Conservation (phyloP, 2,113 vertebrate species). For the Hiodon alosoides region DNA sequence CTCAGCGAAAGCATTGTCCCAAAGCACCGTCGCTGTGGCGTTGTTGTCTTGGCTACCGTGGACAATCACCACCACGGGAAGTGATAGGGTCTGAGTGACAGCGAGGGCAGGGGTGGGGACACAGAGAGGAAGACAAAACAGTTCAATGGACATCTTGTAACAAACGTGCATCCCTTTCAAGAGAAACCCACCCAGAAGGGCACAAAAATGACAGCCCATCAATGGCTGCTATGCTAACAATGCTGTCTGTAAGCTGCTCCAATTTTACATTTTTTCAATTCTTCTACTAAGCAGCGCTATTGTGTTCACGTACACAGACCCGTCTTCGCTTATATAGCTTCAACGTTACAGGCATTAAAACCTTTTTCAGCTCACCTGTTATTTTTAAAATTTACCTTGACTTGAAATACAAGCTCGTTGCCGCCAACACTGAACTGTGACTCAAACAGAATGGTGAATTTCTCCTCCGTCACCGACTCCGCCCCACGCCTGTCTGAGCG, state of each 20-base stretch:
- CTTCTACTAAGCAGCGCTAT: too few relatives aligned
- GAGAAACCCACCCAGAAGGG: too few relatives aligned
- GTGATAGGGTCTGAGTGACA: slow-evolving; percentile 73
- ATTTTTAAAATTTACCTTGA: slow-evolving; percentile 69
- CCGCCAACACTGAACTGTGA: slow-evolving; percentile 92
- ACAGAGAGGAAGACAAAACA: neutral
- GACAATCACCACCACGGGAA: slow-evolving; percentile 92
- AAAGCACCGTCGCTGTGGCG: slow-evolving; percentile 86
- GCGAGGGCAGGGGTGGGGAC: neutral
- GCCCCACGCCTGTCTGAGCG: slow-evolving; percentile 84
- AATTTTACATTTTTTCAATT: too few relatives aligned
- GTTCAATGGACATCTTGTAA: neutral
- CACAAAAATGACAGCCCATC: too few relatives aligned
- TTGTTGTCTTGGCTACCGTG: slow-evolving; percentile 96
- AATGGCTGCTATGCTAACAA: too few relatives aligned
- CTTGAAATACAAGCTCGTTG: slow-evolving; percentile 90
- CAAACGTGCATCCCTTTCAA: too few relatives aligned
- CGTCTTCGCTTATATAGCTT: neutral
- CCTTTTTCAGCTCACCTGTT: neutral
- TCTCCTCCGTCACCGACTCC: slow-evolving; percentile 91
- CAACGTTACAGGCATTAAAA: neutral
- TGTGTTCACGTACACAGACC: too few relatives aligned
- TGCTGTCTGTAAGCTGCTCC: too few relatives aligned
- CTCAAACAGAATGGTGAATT: slow-evolving; percentile 92
- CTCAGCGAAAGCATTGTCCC: slow-evolving; percentile 94